A percentile compares a stretch with the other conserved stretches of the same genome.
These are phyloP conservation scores for Alloplasta piceator DNA, from an alignment of 2,888 invertebrate genomes.

Conservation along the genomic window DNA sequence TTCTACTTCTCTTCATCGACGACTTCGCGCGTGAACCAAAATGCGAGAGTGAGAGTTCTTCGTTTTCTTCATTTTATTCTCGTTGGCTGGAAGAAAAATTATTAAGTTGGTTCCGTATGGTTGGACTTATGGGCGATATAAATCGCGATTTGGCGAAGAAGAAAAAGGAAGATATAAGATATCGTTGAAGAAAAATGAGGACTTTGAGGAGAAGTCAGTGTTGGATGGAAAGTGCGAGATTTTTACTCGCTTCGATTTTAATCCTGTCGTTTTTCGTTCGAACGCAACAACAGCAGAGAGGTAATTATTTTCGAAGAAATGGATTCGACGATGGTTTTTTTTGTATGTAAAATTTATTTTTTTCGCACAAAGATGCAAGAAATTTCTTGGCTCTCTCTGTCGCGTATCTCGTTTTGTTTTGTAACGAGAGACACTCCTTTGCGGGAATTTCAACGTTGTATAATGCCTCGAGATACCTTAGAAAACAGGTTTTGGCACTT, in stretches of 20 bases:
- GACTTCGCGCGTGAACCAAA: slow-evolving; percentile 28
- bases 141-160: slow-evolving; percentile 10
- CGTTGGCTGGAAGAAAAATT: too few species aligned
- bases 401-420: slow-evolving; percentile 35
- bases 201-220: slow-evolving; percentile 58
- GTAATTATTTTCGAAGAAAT: slow-evolving; percentile 52
- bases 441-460: slow-evolving; percentile 48
- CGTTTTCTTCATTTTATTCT: neutral
- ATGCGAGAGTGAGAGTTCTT: slow-evolving; percentile 62
- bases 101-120: slow-evolving; percentile 12
- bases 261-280: slow-evolving; percentile 67
- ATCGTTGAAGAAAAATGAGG: slow-evolving; percentile 62
- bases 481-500: slow-evolving; percentile 32
- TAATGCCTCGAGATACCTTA: slow-evolving; percentile 27
- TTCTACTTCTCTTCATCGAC: neutral
- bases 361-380: slow-evolving; percentile 8
- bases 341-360: neutral
- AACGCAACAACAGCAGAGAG: slow-evolving; percentile 67
- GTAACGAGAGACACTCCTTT: slow-evolving; percentile 54
- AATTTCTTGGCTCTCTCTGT: slow-evolving; percentile 12
- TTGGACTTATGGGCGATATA: slow-evolving; percentile 19
- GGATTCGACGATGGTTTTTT: neutral
- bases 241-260: slow-evolving; percentile 64
- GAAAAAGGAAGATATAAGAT: neutral
- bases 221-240: slow-evolving; percentile 49